Evolutionary conservation across 2,888 invertebrate genomes (phyloP).

Genomic region (Cantharis rustica): DNA sequence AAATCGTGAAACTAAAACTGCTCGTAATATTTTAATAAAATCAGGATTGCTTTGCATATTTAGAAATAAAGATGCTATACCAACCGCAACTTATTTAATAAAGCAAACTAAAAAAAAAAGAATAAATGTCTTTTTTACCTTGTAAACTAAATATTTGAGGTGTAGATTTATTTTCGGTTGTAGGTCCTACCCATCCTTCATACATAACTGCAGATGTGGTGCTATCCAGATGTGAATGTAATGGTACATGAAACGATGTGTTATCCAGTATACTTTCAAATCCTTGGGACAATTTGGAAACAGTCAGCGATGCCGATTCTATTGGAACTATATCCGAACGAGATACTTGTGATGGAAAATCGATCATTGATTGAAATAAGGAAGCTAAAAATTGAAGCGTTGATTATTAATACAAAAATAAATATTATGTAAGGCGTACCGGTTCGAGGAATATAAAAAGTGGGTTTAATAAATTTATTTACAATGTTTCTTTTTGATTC

Average conservation of each 20-base stretch:
- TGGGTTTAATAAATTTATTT: constrained; percentile 50
- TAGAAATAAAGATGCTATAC: background rate
- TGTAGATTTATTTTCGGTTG: constrained; percentile 45
- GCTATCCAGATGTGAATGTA: constrained; percentile 45
- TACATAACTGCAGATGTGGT: constrained; percentile 49
- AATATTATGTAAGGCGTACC: constrained; percentile 6
- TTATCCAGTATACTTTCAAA: constrained; percentile 35
- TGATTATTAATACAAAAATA: background rate
- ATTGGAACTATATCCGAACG: constrained; percentile 46
- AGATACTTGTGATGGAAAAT: constrained; percentile 44
- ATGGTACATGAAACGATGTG: constrained; percentile 40
- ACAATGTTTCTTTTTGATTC: background rate
- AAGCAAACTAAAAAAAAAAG: background rate
- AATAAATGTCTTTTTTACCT: constrained; percentile 55
- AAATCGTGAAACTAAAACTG: no score
- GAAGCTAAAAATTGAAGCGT: constrained; percentile 40
- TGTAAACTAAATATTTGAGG: constrained; percentile 65
- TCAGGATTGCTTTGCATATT: background rate
- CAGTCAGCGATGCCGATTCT: constrained; percentile 45
- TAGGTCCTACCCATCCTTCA: constrained; percentile 49
- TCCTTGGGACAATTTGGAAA: constrained; percentile 28
- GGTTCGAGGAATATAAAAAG: constrained; percentile 34
- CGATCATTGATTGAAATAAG: constrained; percentile 49
- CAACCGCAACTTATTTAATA: background rate
- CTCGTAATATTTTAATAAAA: no score